Conservation (phyloP, 92 coral and sea anemone species). For the Meandrina meandrites region DNA sequence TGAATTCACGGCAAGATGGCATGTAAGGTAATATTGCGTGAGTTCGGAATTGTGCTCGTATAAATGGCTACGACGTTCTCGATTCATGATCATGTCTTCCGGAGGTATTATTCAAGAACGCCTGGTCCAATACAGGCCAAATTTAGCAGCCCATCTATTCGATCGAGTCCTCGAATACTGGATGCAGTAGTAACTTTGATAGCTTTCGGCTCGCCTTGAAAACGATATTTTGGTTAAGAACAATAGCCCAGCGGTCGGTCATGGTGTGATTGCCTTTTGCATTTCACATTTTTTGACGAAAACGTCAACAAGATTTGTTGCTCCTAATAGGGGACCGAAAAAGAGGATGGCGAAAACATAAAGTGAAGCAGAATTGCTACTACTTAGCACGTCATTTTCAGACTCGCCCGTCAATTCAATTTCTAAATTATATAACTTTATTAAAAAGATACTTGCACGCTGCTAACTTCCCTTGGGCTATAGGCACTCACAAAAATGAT, state of each 20-base stretch:
- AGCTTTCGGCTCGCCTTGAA: constrained; percentile 13
- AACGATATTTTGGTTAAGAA: constrained; percentile 12
- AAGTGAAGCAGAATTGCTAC: not conserved
- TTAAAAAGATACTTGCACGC: not conserved
- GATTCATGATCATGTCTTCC: not conserved
- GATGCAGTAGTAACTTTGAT: not conserved
- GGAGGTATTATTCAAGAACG: not conserved
- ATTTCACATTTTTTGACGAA: not conserved
- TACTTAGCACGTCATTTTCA: not conserved
- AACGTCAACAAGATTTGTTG: constrained; percentile 6
- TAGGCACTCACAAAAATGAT: not conserved
- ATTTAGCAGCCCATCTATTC: constrained; percentile 16
- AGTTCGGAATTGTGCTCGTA: not conserved
- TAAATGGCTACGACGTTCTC: not conserved
- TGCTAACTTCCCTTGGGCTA: not conserved
- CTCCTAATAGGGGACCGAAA: not conserved
- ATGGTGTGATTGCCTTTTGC: not conserved
- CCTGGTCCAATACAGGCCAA: not conserved
- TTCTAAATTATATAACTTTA: not conserved
- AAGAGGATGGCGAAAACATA: not conserved
- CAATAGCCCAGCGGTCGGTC: constrained; percentile 10
- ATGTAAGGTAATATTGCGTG: not conserved
- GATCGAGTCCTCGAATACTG: not conserved
- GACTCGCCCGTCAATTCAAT: not conserved
- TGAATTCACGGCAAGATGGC: not conserved